Percentiles rank a stretch among this genome's conserved stretches.
Conservation (phyloP, 2,888 invertebrate genomes). For the Pterostichus niger region DNA sequence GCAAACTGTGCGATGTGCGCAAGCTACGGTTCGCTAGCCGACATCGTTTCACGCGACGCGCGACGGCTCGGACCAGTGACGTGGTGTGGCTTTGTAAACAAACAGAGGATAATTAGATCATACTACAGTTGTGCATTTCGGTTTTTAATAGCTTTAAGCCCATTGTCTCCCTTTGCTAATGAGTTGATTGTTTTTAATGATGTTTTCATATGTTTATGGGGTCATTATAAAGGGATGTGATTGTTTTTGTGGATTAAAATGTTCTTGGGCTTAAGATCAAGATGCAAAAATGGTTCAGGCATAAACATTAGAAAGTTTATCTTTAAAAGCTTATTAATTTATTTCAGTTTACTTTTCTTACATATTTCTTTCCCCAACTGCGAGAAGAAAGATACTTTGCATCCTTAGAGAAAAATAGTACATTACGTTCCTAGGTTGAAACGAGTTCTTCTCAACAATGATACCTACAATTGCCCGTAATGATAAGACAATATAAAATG, state of each 20-base stretch:
- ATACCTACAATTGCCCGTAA: too few relatives aligned
- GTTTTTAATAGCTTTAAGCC: constrained; percentile 44
- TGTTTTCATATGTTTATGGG: constrained; percentile 47
- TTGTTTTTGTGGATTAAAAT: not conserved
- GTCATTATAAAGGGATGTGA: constrained; percentile 25
- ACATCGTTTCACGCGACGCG: not conserved
- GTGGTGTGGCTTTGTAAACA: constrained; percentile 17
- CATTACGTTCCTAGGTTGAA: too few relatives aligned
- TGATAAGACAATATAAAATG: too few relatives aligned
- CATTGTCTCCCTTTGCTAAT: constrained; percentile 26
- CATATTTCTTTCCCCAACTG: too few relatives aligned
- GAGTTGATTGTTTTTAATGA: constrained; percentile 50
- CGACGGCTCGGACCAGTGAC: not conserved
- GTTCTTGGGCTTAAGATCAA: too few relatives aligned
- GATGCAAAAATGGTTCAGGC: too few relatives aligned
- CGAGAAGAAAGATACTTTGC: too few relatives aligned
- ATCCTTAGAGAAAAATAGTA: too few relatives aligned
- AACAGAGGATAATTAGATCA: constrained; percentile 47
- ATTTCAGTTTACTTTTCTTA: too few relatives aligned
- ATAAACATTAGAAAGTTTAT: too few relatives aligned
- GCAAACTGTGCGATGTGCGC: constrained; percentile 2
- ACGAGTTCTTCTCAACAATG: too few relatives aligned
- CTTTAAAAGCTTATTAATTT: too few relatives aligned
- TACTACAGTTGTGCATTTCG: constrained; percentile 19
- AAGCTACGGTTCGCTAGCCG: not conserved